phyloP scores from a whole-genome alignment of 2,888 invertebrate genomes.

The Argyresthia goedartella region DNA sequence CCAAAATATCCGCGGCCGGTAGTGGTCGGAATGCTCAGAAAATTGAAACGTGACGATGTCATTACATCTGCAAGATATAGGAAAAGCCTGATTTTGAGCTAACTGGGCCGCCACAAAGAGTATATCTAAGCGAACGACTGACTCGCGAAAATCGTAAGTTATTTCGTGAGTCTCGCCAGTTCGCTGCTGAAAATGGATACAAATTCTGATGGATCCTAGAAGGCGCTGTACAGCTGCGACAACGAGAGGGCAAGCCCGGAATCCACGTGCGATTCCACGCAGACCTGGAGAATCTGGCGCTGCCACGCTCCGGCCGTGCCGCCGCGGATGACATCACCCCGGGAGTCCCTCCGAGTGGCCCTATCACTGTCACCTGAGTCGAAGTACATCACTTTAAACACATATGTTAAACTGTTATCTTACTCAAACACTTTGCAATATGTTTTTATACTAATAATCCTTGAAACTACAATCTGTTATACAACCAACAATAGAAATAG shows the following conservation, averaged over 20 bases:
- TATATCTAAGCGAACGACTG: no score
- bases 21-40: constrained; percentile 12
- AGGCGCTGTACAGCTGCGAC: constrained; percentile 11
- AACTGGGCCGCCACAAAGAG: background rate
- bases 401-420: no score
- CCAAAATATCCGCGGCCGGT: constrained; percentile 12
- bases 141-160: no score
- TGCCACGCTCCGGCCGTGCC: no score
- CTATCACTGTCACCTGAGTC: no score
- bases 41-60: constrained; percentile 12
- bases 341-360: background rate
- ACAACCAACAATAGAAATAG: no score
- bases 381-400: no score
- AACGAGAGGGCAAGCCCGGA: constrained; percentile 11
- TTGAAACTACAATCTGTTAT: no score
- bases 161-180: no score
- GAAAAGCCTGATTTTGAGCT: constrained; percentile 12
- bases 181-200: constrained; percentile 10
- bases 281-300: no score
- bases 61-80: constrained; percentile 14
- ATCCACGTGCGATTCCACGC: constrained; percentile 3
- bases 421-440: no score
- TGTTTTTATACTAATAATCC: no score
- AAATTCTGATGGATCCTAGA: constrained; percentile 12
- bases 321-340: background rate